A percentile compares a stretch with the other conserved stretches of the same genome.
Conservation (phyloP, 2,113 vertebrate genomes). For the Eupsittula cactorum region DNA sequence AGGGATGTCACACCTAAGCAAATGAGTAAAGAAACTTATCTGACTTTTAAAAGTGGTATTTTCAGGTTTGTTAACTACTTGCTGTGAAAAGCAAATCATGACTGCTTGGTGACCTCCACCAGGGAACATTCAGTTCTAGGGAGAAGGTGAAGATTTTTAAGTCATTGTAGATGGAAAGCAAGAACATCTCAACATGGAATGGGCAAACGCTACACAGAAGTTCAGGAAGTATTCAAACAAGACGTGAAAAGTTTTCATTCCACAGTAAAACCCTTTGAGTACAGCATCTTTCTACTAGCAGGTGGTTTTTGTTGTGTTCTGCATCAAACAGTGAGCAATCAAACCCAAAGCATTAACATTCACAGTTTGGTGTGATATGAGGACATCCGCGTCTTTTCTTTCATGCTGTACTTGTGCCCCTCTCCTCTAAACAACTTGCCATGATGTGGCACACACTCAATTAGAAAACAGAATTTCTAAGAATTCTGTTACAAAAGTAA, state of each 20-base stretch:
- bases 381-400: not conserved
- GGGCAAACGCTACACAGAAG: not conserved
- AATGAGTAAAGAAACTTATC: not conserved
- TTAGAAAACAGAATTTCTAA: not conserved
- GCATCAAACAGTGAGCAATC: not conserved
- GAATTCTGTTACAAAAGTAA: not conserved
- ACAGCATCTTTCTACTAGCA: not conserved
- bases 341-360: not conserved
- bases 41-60: not conserved
- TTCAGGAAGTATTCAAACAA: not conserved
- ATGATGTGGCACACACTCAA: not conserved
- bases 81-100: not conserved
- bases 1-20: not conserved
- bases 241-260: not conserved
- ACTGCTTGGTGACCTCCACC: not conserved
- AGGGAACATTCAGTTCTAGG: not conserved
- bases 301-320: not conserved
- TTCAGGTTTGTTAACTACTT: not conserved
- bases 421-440: not conserved
- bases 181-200: not conserved
- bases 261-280: not conserved
- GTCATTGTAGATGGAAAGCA: not conserved
- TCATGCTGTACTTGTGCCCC: not conserved
- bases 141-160: not conserved
- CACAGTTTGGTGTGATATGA: not conserved